Evolutionary conservation across 1,140 invertebrate species (phyloP).

Genomic region (Drosophila sturtevanti): DNA sequence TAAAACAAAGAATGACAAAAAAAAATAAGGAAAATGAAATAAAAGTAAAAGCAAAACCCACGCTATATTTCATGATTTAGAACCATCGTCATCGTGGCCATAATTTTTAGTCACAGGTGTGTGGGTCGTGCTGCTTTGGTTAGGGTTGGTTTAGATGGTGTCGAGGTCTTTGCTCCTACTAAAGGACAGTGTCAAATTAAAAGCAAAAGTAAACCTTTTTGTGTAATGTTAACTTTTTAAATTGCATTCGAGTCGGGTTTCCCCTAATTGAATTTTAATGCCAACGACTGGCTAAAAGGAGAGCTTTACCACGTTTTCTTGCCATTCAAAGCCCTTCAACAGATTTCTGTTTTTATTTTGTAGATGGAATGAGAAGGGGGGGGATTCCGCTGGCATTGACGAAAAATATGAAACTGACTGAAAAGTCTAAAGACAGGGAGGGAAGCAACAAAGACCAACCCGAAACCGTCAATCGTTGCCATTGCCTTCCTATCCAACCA

Average conservation of each 20-base stretch:
- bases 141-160: background rate
- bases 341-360: slow-evolving; percentile 29
- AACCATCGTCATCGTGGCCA: slow-evolving; percentile 39
- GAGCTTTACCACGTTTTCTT: slow-evolving; percentile 7
- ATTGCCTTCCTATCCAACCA: slow-evolving; percentile 18
- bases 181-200: background rate
- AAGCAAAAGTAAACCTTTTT: slow-evolving; percentile 1
- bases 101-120: slow-evolving; percentile 26
- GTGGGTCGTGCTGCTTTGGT: background rate
- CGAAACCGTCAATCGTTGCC: slow-evolving; percentile 34
- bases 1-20: slow-evolving; percentile 47
- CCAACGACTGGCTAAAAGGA: slow-evolving; percentile 1
- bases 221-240: slow-evolving; percentile 6
- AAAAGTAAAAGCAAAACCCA: slow-evolving; percentile 30
- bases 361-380: background rate
- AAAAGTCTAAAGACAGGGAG: slow-evolving; percentile 31
- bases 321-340: slow-evolving; percentile 31
- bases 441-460: background rate
- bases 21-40: background rate
- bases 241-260: slow-evolving; percentile 28
- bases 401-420: slow-evolving; percentile 47
- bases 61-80: slow-evolving; percentile 58
- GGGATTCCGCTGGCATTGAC: slow-evolving; percentile 41
- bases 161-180: background rate
- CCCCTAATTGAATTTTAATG: slow-evolving; percentile 76